Evolutionary conservation across 2,797 vertebrate genomes (phyloP).

Genomic region (Dallia pectoralis): DNA sequence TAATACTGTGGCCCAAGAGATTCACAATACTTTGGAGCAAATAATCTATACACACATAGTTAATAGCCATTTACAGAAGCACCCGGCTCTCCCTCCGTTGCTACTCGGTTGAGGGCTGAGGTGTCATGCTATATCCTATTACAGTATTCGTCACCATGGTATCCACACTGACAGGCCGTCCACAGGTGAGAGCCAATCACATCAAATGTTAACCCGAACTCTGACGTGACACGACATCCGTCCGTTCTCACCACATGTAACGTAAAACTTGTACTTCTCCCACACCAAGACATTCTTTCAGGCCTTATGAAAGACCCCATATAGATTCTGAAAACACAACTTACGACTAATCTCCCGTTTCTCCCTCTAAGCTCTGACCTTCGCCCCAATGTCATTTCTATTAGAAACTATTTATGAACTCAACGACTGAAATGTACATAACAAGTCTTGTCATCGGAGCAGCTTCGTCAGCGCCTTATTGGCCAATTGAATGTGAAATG

Average conservation of each 20-base stretch:
- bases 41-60: too few species aligned
- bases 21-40: too few species aligned
- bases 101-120: too few species aligned
- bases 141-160: too few species aligned
- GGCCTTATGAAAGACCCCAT: slow-evolving; percentile 52
- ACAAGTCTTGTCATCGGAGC: slow-evolving; percentile 59
- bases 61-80: too few species aligned
- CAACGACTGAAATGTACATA: slow-evolving; percentile 59
- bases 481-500: slow-evolving; percentile 64
- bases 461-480: slow-evolving; percentile 47
- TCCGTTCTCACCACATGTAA: neutral
- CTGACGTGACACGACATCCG: too few species aligned
- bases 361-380: slow-evolving; percentile 46
- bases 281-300: neutral
- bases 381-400: slow-evolving; percentile 48
- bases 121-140: too few species aligned
- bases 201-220: too few species aligned
- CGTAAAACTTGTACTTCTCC: neutral
- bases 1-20: too few species aligned
- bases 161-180: too few species aligned
- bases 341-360: slow-evolving; percentile 34
- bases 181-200: too few species aligned
- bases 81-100: too few species aligned
- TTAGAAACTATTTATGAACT: slow-evolving; percentile 61
- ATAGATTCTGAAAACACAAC: slow-evolving; percentile 47